These are phyloP conservation scores for Drosophila subobscura DNA, from an alignment of 1,140 invertebrate species.

Conservation along the genomic window DNA sequence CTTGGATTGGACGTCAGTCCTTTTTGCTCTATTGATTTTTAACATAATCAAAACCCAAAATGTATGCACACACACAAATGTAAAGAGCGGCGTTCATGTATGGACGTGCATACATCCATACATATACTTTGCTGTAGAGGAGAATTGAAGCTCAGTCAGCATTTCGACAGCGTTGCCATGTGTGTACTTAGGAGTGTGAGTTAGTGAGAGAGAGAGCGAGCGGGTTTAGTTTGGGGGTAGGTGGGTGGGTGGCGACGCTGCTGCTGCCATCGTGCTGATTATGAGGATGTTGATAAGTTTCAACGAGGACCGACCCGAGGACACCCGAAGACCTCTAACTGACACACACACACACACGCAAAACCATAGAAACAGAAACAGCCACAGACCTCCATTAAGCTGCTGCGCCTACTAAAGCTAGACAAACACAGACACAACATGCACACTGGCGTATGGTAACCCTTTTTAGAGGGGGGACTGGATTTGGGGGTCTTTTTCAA, in stretches of 20 bases:
- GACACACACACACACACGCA: constrained; percentile 48
- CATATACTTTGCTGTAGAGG: no score
- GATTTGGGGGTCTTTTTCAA: constrained; percentile 24
- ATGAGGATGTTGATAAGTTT: constrained; percentile 82
- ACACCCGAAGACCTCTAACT: constrained; percentile 50
- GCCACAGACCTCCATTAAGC: constrained; percentile 36
- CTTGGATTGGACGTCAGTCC: constrained; percentile 62
- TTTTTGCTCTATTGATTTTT: constrained; percentile 83
- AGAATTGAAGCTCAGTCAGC: constrained; percentile 45
- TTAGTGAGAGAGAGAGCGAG: constrained; percentile 15
- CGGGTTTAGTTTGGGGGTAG: constrained; percentile 15
- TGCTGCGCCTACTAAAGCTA: constrained; percentile 47
- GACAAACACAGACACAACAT: constrained; percentile 8
- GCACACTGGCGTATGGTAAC: constrained; percentile 35
- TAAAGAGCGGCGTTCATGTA: constrained; percentile 8
- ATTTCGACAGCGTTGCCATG: constrained; percentile 60
- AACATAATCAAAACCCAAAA: constrained; percentile 83
- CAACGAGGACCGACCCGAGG: constrained; percentile 56
- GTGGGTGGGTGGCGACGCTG: constrained; percentile 59
- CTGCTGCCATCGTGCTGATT: constrained; percentile 70
- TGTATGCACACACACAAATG: constrained; percentile 53
- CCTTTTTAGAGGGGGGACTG: constrained; percentile 24
- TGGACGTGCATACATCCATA: constrained; percentile 18
- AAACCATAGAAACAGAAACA: no score
- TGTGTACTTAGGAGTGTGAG: constrained; percentile 33